phyloP scores from a whole-genome alignment of 2,113 vertebrate species.

The Prunella himalayana region DNA sequence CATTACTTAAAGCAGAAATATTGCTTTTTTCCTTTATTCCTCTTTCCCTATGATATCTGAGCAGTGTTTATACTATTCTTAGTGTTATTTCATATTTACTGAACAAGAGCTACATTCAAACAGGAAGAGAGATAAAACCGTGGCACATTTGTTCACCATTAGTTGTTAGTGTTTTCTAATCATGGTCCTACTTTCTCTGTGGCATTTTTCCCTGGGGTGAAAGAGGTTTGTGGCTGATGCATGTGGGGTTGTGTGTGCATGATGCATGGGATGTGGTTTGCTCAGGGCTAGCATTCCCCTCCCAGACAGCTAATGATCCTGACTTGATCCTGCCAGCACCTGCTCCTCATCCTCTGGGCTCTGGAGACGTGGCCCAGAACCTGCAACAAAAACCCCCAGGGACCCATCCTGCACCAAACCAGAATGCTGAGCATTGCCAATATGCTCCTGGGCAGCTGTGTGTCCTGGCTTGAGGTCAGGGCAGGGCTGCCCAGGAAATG shows the following conservation, averaged over 20 bases:
- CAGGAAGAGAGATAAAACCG: background rate
- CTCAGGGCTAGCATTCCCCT: background rate
- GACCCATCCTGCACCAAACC: background rate
- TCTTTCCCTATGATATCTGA: background rate
- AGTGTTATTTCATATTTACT: background rate
- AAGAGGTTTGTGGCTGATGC: background rate
- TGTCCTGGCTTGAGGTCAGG: background rate
- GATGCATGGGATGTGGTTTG: background rate
- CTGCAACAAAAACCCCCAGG: background rate
- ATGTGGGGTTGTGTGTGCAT: accelerated
- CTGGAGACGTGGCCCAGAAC: background rate
- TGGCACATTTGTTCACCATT: background rate
- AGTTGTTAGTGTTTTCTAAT: background rate
- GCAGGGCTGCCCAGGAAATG: background rate
- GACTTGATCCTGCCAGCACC: background rate
- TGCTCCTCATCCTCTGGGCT: background rate
- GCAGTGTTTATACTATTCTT: background rate
- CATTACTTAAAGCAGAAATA: background rate
- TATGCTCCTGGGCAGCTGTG: background rate
- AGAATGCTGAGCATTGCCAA: background rate
- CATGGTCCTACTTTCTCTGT: background rate
- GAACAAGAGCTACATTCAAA: background rate
- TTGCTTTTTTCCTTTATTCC: background rate
- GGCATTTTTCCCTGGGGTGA: background rate
- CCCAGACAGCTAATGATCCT: background rate